These are phyloP conservation scores for Bubo scandiacus DNA, from an alignment of 2,113 vertebrate species.

Conservation along the genomic window DNA sequence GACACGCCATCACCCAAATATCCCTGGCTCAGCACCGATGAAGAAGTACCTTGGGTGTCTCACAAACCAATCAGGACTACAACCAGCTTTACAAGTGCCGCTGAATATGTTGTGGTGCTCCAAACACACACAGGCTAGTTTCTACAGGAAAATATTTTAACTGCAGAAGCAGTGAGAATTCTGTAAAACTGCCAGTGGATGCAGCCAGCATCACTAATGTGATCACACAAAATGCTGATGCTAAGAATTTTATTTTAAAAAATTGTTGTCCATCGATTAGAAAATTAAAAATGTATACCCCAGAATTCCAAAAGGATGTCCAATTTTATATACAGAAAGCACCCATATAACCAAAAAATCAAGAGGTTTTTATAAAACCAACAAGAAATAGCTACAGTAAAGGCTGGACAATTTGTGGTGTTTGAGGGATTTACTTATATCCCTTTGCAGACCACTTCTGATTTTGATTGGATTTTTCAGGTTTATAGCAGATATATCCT, in stretches of 20 bases:
- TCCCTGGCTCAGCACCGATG: background rate
- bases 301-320: background rate
- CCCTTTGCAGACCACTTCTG: background rate
- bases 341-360: background rate
- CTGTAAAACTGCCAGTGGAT: background rate
- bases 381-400: background rate
- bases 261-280: background rate
- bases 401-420: background rate
- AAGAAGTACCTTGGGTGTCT: background rate
- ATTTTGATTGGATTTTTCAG: background rate
- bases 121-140: background rate
- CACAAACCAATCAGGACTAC: background rate
- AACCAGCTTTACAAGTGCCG: background rate
- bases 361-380: background rate
- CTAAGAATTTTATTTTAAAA: background rate
- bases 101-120: background rate
- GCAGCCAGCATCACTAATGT: background rate
- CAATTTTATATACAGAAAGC: background rate
- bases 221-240: background rate
- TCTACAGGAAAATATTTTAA: background rate
- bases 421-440: background rate
- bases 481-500: background rate
- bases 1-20: accelerated
- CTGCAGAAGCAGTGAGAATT: accelerated
- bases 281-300: background rate